Evolutionary conservation across 2,113 vertebrate genomes (phyloP), one percentile per base, ranked within the genome.

Genomic region (Uria lomvia): DNA sequence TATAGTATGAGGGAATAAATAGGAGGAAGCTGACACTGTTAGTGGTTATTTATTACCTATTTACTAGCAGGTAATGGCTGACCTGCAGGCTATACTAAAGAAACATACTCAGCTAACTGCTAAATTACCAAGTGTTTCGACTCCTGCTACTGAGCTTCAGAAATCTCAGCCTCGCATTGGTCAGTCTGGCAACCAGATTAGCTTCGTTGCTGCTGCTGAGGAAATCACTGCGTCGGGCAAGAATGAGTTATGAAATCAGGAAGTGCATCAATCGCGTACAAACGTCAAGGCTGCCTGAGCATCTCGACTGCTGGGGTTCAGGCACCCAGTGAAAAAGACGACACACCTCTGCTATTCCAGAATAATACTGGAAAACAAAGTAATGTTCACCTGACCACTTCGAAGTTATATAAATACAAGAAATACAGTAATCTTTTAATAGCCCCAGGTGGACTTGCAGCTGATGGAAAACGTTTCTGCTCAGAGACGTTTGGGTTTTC

Each of bases 1-100:
- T 63, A 78, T 16, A n/a, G 58, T 24, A 23, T 49, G n/a, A 89
- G 47, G 68, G 49, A 88, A 91, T 38, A 86, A 86, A 73, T n/a
- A 92, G 59, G 42, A 87, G 42, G 53, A 91, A 95, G 73, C n/a
- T 50, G 77, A 79, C 53, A 15, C 18, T 32, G 45, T 50, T 94
- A 86, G 49, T 73, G 14, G 52, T 85, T 97, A 58, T 95, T 94
- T 95, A 95, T 88, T 82, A 73, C 62, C n/a, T 92, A 66, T 94
- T 92, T 94, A 85, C 52, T 79, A 58, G 62, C 70, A 79, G 73
- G 58, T 34, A 78, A 90, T 36, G 66, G 56, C 59, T 94, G 71
- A 66, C 50, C 80, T 83, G 62, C 84, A 80, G 92, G 62, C 80
- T 68, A 20, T 30, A 32, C 38, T 79, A 56, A 73, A 66, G 77